A percentile compares a stretch with the other conserved stretches of the same genome.
Evolutionary conservation across 2,888 invertebrate species (phyloP).

Genomic region (Caenorhabditis afra): DNA sequence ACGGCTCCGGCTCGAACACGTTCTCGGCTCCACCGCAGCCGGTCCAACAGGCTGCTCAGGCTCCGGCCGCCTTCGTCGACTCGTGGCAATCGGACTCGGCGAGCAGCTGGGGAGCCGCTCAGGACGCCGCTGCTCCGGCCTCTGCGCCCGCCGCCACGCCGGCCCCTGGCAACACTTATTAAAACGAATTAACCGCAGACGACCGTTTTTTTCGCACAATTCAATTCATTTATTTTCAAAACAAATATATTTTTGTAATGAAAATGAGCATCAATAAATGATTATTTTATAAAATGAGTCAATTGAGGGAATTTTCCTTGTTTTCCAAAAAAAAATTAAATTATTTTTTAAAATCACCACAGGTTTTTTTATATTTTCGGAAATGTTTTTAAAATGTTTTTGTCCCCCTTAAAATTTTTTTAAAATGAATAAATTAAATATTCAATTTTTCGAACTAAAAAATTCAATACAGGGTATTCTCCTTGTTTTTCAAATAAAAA

Average conservation of each 20-base stretch:
- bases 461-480: slow-evolving; percentile 36
- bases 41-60: slow-evolving; percentile 7
- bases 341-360: no score
- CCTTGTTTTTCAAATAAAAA: neutral
- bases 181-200: no score
- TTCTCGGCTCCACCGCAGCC: slow-evolving; percentile 19
- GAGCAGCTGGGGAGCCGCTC: slow-evolving; percentile 47
- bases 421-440: slow-evolving; percentile 24
- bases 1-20: slow-evolving; percentile 19
- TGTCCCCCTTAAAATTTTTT: neutral
- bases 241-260: no score
- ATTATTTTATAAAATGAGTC: no score
- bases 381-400: no score
- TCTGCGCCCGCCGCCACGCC: slow-evolving; percentile 41
- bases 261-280: no score
- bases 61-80: slow-evolving; percentile 39
- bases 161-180: slow-evolving; percentile 37
- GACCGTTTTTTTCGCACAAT: no score
- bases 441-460: slow-evolving; percentile 39
- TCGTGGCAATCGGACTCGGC: slow-evolving; percentile 32
- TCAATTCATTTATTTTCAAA: no score
- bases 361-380: no score
- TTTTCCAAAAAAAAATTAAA: no score
- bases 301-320: no score
- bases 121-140: slow-evolving; percentile 28